Base-by-base conservation (phyloP, 2,113 vertebrate genomes). In the Diadophis punctatus region DNA sequence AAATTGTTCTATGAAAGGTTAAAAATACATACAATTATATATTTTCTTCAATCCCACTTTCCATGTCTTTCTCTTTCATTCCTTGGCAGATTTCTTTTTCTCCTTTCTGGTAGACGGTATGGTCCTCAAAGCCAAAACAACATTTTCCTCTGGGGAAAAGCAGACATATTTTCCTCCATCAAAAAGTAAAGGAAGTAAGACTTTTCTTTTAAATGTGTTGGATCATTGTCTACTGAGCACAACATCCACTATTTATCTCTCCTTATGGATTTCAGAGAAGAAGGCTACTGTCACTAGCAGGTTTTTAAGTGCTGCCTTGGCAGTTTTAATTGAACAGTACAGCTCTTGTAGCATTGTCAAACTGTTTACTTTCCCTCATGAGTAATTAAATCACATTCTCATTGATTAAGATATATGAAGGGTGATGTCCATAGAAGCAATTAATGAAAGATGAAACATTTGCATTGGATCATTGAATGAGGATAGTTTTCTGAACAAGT, bases 1-100 rank as follows among this genome's bases (percentile, higher is more conserved):
- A 90, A 95, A 94, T 48, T 91, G 25, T 53, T 94, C 48, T 46
- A 48, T 87, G 8, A 49, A 68, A 89, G 56, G 60, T 90, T 25
- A 91, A 92, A 93, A 91, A 68, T 63, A 68, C 27, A 27, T 90
- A 88, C 52, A 95, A 86, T 88, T 43, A 53, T 53, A 43, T n/a
- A 25, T 25, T 74, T 91, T 49, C 27, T 27, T 87, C 90, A 87
- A 1, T 39, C 49, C 68, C 39, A 6, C 1, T 20, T 85, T 88
- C 25, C 6, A 51, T 51, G 3, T 58, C 20, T 80, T 8, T 60
- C 9, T 90, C 48, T 90, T 68, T 46, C 8, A 11, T 10, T 63
- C 49, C 87, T 30, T 63, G 90, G 34, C 53, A 86, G 86, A 12
- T 30, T 34, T 2, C 30, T 48, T 16, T 4, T 89, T 85, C 11